Evolutionary conservation across 2,888 invertebrate genomes (phyloP).

Genomic region (Himalopsyche tibetana): DNA sequence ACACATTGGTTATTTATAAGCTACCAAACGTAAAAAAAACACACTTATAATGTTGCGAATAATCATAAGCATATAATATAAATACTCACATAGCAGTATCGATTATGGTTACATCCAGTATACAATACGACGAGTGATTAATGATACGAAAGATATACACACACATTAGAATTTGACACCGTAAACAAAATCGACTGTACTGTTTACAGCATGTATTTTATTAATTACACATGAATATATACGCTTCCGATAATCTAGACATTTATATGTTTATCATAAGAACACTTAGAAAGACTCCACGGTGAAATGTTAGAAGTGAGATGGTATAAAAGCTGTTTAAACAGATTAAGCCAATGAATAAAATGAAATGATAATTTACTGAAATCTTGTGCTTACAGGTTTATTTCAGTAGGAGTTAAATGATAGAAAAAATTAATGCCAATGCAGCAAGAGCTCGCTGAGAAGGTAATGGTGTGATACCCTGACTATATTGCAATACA

Average conservation of each 20-base stretch:
- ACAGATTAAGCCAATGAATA: no score
- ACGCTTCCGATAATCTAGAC: neutral
- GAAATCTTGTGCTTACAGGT: no score
- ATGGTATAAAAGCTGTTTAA: neutral
- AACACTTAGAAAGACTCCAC: conserved; percentile 29
- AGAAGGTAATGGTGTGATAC: no score
- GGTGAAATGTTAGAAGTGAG: conserved; percentile 24
- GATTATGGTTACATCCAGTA: neutral
- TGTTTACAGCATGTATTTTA: conserved; percentile 23
- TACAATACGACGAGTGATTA: neutral
- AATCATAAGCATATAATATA: neutral
- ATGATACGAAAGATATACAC: no score
- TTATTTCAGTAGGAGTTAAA: no score
- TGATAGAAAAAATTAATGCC: no score
- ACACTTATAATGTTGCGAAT: neutral
- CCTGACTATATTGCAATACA: no score
- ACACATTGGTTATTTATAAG: neutral
- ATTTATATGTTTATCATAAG: conserved; percentile 40
- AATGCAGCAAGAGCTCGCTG: no score
- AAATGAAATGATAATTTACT: no score
- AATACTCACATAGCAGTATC: neutral
- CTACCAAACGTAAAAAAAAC: conserved; percentile 1
- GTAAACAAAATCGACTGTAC: neutral
- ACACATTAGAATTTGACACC: neutral
- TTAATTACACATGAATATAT: neutral